phyloP scores from a whole-genome alignment of 2,888 invertebrate species.

The Helicoverpa assulta region DNA sequence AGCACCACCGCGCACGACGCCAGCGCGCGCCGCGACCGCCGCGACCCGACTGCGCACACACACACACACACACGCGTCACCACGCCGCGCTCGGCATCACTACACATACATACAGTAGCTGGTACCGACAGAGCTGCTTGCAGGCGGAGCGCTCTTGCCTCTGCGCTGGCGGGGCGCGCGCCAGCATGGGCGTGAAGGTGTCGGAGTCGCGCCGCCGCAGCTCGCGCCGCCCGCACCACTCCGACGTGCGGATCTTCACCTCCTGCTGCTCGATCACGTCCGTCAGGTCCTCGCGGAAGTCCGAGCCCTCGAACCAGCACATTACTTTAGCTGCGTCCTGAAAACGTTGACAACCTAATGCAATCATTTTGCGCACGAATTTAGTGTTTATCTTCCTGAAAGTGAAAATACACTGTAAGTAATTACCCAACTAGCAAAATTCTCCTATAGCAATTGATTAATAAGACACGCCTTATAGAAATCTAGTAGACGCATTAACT shows the following conservation, averaged over 20 bases:
- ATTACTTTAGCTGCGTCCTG: conserved; percentile 87
- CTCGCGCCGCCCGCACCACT: conserved; percentile 75
- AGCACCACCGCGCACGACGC: conserved; percentile 79
- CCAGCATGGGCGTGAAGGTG: conserved; percentile 85
- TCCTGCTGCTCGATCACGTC: conserved; percentile 88
- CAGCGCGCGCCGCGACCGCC: conserved; percentile 80
- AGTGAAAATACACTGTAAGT: no score
- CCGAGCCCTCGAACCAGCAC: conserved; percentile 88
- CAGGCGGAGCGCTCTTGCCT: conserved; percentile 77
- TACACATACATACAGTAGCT: neutral
- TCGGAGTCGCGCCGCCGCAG: conserved; percentile 82
- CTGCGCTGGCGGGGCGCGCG: conserved; percentile 79
- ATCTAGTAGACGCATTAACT: no score
- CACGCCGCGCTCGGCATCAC: neutral
- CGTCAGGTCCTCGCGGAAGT: conserved; percentile 85
- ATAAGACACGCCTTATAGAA: no score
- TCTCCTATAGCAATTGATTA: no score
- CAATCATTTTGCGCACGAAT: no score
- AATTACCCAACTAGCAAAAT: no score
- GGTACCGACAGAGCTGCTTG: conserved; percentile 80
- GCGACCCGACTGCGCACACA: conserved; percentile 74
- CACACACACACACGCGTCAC: no score
- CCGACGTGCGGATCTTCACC: conserved; percentile 84
- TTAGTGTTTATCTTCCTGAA: no score
- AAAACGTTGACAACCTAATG: neutral